Evolutionary conservation across 2,888 invertebrate genomes (phyloP), one percentile per base, ranked within the genome.

Genomic region (Cenopis cana): DNA sequence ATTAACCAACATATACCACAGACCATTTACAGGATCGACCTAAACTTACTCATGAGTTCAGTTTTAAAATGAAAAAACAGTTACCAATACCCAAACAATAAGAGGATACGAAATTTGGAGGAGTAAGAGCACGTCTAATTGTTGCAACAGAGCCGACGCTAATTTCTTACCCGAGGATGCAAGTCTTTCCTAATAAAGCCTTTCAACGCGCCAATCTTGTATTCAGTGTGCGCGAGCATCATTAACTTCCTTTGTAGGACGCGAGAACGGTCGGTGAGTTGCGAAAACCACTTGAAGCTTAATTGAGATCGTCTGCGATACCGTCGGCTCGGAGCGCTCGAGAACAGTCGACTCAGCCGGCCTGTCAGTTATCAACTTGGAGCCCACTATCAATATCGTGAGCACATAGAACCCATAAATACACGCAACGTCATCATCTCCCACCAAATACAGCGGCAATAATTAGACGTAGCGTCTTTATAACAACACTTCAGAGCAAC

Each of bases 191-290:
- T 82, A 87, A 86, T 85, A 86, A 87, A 86, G 81, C 80, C 80
- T 85, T 86, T 84, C 81, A 78, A 74, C 76, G 77, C 76, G 76
- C 79, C 81, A 80, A 86, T 86, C 85, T 81, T 81, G 85, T 87
- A 88, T 89, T 89, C 88, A 87, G 79, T 69, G 83, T 84, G 81
- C 81, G 82, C 81, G 76, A 81, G 84, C 83, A 82, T 89, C 89
- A 89, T 90, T 91, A 90, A 86, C 83, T 87, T 82, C 85, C 86
- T 89, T 90, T 89, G 87, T 89, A 81, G 75, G 79, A 73, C 75
- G 78, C 77, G 81, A 76, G 82, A 82, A 81, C 82, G 78, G 79
- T 85, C 82, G 81, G 81, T 84, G 87, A 88, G 85, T 85, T 86
- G 86, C 84, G 82, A 86, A 87, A 89, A 88, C 85, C 87, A 84